phyloP scores from a whole-genome alignment of 2,888 invertebrate genomes.

The Teleogryllus oceanicus region DNA sequence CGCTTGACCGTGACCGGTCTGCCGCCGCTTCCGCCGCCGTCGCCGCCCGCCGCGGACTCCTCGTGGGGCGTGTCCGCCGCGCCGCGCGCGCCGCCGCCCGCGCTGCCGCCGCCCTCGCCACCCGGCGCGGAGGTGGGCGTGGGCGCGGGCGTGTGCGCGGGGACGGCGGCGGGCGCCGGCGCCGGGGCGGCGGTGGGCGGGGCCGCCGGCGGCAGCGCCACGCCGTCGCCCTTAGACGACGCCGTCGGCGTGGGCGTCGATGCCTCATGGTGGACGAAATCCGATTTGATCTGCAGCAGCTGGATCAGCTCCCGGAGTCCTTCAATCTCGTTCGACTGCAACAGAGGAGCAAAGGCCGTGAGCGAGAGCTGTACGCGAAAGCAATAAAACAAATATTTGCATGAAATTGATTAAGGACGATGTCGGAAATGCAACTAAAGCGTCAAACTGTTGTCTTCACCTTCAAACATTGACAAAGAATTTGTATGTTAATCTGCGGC shows the following conservation, averaged over 20 bases:
- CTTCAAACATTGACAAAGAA: too few relatives aligned
- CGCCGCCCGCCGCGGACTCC: background rate
- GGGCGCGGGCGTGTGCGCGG: conserved; percentile 19
- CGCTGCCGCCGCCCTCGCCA: background rate
- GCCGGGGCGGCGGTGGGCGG: conserved; percentile 1
- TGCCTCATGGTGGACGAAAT: conserved; percentile 44
- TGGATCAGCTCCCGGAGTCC: conserved; percentile 80
- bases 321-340: conserved; percentile 74
- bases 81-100: background rate
- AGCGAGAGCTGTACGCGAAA: background rate
- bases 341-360: conserved; percentile 37
- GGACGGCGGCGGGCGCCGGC: background rate
- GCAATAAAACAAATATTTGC: too few relatives aligned
- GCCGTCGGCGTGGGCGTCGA: background rate
- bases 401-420: too few relatives aligned
- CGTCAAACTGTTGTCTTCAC: too few relatives aligned
- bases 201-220: background rate
- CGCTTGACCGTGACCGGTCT: background rate
- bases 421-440: too few relatives aligned
- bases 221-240: background rate
- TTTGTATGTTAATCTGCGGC: too few relatives aligned
- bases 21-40: background rate
- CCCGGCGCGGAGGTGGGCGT: background rate
- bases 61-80: background rate
- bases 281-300: conserved; percentile 79